phyloP scores from a whole-genome alignment of 2,888 invertebrate species.

The Lamellibrachia satsuma region DNA sequence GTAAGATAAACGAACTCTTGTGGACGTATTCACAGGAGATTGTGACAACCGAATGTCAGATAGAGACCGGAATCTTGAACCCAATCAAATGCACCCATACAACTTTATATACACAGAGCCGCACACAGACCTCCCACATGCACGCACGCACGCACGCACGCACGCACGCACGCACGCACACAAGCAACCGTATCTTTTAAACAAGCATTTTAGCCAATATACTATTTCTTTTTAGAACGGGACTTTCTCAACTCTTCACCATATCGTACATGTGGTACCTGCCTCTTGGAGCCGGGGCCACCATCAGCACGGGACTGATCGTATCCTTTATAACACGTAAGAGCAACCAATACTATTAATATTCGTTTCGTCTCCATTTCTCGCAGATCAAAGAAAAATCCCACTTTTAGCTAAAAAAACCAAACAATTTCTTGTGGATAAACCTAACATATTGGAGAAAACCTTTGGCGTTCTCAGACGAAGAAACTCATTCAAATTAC shows the following conservation, averaged over 20 bases:
- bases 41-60: no score
- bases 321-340: background rate
- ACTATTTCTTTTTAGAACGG: background rate
- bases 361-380: no score
- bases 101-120: background rate
- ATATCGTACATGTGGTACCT: constrained; percentile 24
- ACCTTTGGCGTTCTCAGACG: background rate
- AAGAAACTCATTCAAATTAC: background rate
- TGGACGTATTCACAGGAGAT: background rate
- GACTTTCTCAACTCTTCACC: background rate
- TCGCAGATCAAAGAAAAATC: background rate
- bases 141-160: background rate
- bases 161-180: background rate
- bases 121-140: background rate
- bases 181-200: background rate
- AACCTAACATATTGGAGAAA: background rate
- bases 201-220: background rate
- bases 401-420: background rate
- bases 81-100: background rate
- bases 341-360: no score
- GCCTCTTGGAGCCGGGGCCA: background rate
- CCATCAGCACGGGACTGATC: background rate
- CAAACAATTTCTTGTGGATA: background rate
- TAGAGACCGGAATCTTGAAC: background rate
- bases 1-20: background rate